Conservation (phyloP, 64 coral and sea anemone genomes). For the Dendrophyllia cribrosa region DNA sequence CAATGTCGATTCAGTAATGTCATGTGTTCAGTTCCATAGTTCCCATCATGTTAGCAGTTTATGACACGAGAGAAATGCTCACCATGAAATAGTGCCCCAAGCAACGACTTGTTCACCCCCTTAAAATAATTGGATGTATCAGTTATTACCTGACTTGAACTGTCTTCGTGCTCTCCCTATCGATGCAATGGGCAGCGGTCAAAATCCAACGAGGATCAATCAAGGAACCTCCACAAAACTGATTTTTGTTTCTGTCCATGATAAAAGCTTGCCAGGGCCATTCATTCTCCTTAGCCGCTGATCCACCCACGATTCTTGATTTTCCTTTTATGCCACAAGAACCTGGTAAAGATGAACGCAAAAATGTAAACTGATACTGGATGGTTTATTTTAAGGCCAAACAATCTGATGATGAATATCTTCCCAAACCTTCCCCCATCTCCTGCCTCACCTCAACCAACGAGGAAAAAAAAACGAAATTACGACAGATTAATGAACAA, state of each 20-base stretch:
- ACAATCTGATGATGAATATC: background rate
- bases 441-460: too few relatives aligned
- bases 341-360: background rate
- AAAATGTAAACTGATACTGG: too few relatives aligned
- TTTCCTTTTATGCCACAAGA: constrained; percentile 26
- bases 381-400: background rate
- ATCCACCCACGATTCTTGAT: constrained; percentile 44
- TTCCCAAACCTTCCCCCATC: too few relatives aligned
- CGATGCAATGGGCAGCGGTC: constrained; percentile 46
- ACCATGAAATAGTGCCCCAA: too few relatives aligned
- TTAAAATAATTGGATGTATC: background rate
- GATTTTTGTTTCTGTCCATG: background rate
- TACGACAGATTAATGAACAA: too few relatives aligned
- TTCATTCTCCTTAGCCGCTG: constrained; percentile 5
- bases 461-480: too few relatives aligned
- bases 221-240: constrained; percentile 52
- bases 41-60: too few relatives aligned
- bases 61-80: too few relatives aligned
- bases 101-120: background rate
- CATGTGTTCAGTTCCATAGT: too few relatives aligned
- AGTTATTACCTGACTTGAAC: constrained; percentile 27
- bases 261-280: constrained; percentile 66
- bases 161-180: background rate
- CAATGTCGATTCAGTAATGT: too few relatives aligned
- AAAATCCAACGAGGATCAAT: constrained; percentile 45